Evolutionary conservation across 2,888 invertebrate species (phyloP).

Genomic region (Antheraea assamensis): DNA sequence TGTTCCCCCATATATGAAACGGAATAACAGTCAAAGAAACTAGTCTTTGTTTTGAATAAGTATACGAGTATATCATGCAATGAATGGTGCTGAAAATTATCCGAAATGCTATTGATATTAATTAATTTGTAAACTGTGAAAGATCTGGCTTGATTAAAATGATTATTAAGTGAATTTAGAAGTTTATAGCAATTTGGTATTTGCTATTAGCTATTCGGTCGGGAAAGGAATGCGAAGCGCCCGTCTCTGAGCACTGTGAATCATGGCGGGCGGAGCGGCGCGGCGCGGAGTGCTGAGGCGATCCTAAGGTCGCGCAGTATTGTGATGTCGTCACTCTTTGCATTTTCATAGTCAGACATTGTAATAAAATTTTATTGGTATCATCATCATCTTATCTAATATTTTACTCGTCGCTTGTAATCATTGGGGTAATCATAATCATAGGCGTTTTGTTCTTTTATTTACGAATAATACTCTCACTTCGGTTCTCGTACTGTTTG

Average conservation of each 20-base stretch:
- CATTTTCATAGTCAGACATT: constrained; percentile 4
- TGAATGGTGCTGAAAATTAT: neutral
- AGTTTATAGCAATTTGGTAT: constrained; percentile 62
- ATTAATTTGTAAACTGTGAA: neutral
- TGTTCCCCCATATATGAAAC: neutral
- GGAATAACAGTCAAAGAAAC: neutral
- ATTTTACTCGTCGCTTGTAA: neutral
- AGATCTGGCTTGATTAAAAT: neutral
- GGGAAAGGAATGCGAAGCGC: constrained; percentile 62
- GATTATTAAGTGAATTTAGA: neutral
- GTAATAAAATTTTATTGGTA: constrained; percentile 1
- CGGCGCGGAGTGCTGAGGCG: constrained; percentile 26
- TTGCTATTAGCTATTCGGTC: constrained; percentile 73
- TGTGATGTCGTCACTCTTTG: constrained; percentile 59
- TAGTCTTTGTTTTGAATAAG: neutral
- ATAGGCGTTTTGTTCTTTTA: neutral
- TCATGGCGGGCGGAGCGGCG: constrained; percentile 47
- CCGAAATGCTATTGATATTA: neutral
- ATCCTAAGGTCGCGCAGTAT: constrained; percentile 63
- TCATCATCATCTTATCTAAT: constrained; percentile 7
- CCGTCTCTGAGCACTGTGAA: constrained; percentile 54
- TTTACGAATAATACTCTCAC: neutral
- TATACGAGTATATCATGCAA: neutral
- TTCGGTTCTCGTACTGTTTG: neutral
- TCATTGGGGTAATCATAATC: neutral